Evolutionary conservation across 37 sponge, comb jelly and placozoan species (phyloP).

Genomic region (Cladorhizidae sp.): DNA sequence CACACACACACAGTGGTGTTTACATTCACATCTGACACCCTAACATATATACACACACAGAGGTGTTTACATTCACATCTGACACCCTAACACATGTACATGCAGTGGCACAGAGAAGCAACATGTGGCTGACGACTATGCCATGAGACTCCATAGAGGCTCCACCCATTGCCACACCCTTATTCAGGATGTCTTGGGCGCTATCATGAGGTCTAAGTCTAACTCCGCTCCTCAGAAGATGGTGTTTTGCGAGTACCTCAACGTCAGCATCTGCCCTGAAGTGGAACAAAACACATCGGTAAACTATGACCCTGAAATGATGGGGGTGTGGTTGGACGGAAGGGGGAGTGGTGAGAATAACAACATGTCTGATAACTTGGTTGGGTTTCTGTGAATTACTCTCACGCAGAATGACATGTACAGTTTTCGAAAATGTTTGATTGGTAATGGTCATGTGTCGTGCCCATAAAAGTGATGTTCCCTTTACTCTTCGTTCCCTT

Average conservation of each 20-base stretch:
- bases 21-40: too few relatives aligned
- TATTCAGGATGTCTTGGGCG: conserved; percentile 6
- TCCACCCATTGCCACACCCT: conserved; percentile 56
- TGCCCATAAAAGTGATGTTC: too few relatives aligned
- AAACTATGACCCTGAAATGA: not conserved
- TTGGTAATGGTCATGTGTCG: too few relatives aligned
- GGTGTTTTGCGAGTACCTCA: conserved; percentile 79
- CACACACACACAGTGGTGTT: too few relatives aligned
- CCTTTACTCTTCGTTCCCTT: too few relatives aligned
- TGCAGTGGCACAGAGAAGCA: conserved; percentile 86
- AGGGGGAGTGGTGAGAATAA: not conserved
- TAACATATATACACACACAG: too few relatives aligned
- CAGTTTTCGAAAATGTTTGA: too few relatives aligned
- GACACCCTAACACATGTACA: not conserved
- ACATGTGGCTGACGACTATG: conserved; percentile 95
- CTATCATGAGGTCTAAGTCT: conserved; percentile 20
- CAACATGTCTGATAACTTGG: not conserved
- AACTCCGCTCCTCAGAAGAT: conserved; percentile 3
- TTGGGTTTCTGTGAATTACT: not conserved
- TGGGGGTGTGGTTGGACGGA: too few relatives aligned
- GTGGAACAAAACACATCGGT: conserved; percentile 30
- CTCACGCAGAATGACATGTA: not conserved
- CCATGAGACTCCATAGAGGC: conserved; percentile 84
- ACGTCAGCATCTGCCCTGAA: conserved; percentile 74
- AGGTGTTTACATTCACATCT: too few relatives aligned